Base-by-base conservation (phyloP, 2,888 invertebrate species). In the Caenorhabditis sp. region DNA sequence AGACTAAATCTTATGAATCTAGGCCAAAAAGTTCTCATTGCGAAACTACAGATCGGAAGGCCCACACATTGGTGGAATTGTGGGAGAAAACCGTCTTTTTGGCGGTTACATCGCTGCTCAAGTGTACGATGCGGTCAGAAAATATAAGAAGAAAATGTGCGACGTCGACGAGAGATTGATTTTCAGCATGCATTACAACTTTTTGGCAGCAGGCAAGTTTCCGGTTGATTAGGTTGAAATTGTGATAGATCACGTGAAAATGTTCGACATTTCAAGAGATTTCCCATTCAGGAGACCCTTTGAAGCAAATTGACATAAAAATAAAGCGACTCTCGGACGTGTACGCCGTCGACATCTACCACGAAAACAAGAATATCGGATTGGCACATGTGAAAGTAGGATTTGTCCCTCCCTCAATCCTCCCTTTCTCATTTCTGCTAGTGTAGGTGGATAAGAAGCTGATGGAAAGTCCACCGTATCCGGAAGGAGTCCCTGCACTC, bases 141-240 rank as follows among this genome's bases (percentile, higher is more conserved):
- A 37, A 1, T 68, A 46, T 26, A 58, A 43, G 32, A 24, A 20
- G 8, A 68, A 63, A 30, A 50, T 15, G 7, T 30, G 35, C 5
- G n/a, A n/a, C n/a, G n/a, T n/a, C n/a, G 75, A 75, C 17, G 39
- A 61, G 6, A 59, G 46, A 9, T 45, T 56, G 6, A 66, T 77
- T 30, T 72, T 63, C 20, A 77, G 72, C 41, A 72, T 77, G 71
- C 71, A 72, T 22, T 77, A 77, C 22, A 77, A 77, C 39, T 77
- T 77, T 56, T 52, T 77, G 24, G 66, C 71, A 9, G 65, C 77
- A 39, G 77, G 77, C 71, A 35, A 53, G 22, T 20, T 43, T n/a
- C n/a, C 1, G 9, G 46, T 15, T 17, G 15, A 43, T 15, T 20
- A 13, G 9, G 35, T 35, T 35, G 9, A 53, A 52, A 2, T 6